Conservation (phyloP, 2,888 invertebrate species). For the Ctenicera cuprea region DNA sequence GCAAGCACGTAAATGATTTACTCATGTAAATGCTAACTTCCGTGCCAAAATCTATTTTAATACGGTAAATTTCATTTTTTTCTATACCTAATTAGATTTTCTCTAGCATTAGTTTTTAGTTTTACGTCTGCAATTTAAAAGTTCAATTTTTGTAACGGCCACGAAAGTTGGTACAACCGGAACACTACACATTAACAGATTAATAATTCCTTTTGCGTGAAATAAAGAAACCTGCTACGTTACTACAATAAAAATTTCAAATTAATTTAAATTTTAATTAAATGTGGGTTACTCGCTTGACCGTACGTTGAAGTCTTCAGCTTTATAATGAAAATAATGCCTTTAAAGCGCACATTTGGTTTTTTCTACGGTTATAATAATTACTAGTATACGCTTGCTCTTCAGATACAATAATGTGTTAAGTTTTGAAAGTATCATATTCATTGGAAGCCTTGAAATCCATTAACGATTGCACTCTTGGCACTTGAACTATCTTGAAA, state of each 20-base stretch:
- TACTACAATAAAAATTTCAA: constrained; percentile 11
- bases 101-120: neutral
- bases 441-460: constrained; percentile 13
- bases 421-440: constrained; percentile 18
- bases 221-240: neutral
- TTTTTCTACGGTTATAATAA: neutral
- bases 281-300: constrained; percentile 35
- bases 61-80: constrained; percentile 43
- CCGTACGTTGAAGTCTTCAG: constrained; percentile 23
- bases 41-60: constrained; percentile 44
- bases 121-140: constrained; percentile 6
- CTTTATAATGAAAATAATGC: neutral
- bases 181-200: constrained; percentile 5
- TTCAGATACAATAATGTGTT: neutral
- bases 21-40: constrained; percentile 27
- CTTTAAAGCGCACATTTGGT: neutral
- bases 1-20: constrained; percentile 46
- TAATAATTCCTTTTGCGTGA: neutral
- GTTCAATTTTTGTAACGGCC: constrained; percentile 16
- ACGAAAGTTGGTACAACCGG: constrained; percentile 2
- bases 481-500: neutral
- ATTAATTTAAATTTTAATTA: constrained; percentile 3
- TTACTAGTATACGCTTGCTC: neutral
- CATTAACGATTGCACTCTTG: constrained; percentile 6
- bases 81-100: constrained; percentile 8